Base-by-base conservation (phyloP, 2,888 invertebrate genomes). In the Colletes collaris region DNA sequence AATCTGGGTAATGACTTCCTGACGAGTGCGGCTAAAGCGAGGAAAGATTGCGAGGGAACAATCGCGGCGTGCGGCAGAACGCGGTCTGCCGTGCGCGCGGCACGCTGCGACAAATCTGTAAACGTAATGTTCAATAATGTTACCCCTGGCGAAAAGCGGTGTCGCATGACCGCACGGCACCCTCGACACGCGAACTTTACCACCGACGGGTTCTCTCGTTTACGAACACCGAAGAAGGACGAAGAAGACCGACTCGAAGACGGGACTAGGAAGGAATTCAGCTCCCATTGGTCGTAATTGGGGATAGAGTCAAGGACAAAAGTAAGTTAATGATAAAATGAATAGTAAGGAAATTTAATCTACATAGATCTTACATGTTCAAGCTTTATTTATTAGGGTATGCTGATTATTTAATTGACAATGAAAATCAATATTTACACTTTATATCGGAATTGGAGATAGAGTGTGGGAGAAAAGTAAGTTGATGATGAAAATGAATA, bases 51-150 rank as follows among this genome's bases (percentile, higher is more conserved):
- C 13, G 53, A 6, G n/a, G n/a, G 4, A 37, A n/a, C 49, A 10
- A 10, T 2, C 6, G n/a, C 19, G 8, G 16, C 16, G 40, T 5
- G 19, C 37, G 7, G 6, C 11, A 56, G 49, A 62, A 49, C 10
- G 37, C 63, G 63, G 53, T 27, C 4, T 3, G 60, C 65, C 76
- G 66, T 59, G 62, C 60, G 66, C 19, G 66, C 19, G 64, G 62
- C 72, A 74, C 55, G 70, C 74, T 67, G 81, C 82, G 79, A 88
- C 88, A 86, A 88, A 89, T 89, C 88, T 88, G 88, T 89, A 87
- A 89, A 86, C 87, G 85, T 87, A 86, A 88, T 86, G 89, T 87
- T 86, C 88, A 83, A 88, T 88, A 88, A 89, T 86, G 84, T 87
- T 81, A 76, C 79, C 85, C 84, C 83, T 75, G 79, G 82, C 82